Conservation (phyloP, 2,113 vertebrate species). For the Podocnemis expansa region DNA sequence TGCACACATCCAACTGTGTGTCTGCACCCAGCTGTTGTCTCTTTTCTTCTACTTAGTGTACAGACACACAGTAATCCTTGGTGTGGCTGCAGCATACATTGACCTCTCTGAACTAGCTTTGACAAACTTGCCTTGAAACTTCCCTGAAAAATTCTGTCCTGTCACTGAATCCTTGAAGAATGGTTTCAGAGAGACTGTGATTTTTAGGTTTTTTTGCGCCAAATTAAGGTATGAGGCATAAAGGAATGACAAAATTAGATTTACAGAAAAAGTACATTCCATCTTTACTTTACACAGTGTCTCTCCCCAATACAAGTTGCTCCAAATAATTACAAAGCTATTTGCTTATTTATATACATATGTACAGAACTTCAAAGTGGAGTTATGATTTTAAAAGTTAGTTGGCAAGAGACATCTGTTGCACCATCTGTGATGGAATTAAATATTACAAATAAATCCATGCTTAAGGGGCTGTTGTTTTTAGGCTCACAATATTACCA, state of each 20-base stretch:
- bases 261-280: slow-evolving; percentile 29
- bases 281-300: not conserved
- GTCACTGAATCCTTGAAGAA: slow-evolving; percentile 4
- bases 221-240: slow-evolving; percentile 5
- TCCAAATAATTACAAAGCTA: slow-evolving; percentile 19
- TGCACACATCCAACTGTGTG: not conserved
- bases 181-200: not conserved
- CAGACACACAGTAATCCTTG: not conserved
- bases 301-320: not conserved
- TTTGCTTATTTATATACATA: slow-evolving; percentile 26
- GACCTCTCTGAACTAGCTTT: not conserved
- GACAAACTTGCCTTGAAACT: not conserved
- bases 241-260: slow-evolving; percentile 25
- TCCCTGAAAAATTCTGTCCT: slow-evolving; percentile 29
- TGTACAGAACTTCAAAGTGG: slow-evolving; percentile 45
- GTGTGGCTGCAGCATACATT: not conserved
- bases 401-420: slow-evolving; percentile 67
- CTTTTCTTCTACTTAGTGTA: not conserved
- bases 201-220: too few relatives aligned
- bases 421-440: slow-evolving; percentile 52
- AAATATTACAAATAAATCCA: slow-evolving; percentile 21
- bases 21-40: not conserved
- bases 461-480: not conserved
- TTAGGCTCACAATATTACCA: not conserved
- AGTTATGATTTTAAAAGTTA: slow-evolving; percentile 46